These are phyloP conservation scores for Stichopus horrens DNA, from an alignment of 53 echinoderm and acorn worm species.

Conservation along the genomic window DNA sequence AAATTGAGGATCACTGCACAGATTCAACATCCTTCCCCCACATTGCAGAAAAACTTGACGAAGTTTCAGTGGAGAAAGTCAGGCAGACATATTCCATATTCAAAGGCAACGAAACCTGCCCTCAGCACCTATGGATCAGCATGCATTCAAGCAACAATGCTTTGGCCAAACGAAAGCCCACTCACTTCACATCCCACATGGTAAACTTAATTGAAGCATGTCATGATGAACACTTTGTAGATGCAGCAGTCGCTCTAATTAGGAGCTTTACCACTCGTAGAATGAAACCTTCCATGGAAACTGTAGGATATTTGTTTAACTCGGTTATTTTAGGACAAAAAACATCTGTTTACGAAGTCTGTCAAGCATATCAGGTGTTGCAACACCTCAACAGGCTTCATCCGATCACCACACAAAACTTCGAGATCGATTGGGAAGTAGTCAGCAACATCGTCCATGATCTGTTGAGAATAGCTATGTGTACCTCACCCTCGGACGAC, in stretches of 20 bases:
- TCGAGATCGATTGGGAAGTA: conserved; percentile 25
- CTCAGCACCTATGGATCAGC: background rate
- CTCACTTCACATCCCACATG: conserved; percentile 17
- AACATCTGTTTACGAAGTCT: background rate
- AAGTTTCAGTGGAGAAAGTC: background rate
- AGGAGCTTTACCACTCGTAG: background rate
- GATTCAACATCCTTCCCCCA: background rate
- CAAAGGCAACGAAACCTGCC: background rate
- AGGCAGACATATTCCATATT: background rate
- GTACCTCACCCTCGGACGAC: background rate
- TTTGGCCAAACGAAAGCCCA: background rate
- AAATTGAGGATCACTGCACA: background rate
- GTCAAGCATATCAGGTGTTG: conserved; percentile 16
- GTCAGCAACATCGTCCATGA: background rate
- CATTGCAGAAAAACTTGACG: background rate
- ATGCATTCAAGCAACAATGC: no score
- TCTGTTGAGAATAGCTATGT: background rate
- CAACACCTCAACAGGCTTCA: conserved; percentile 11
- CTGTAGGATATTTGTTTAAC: background rate
- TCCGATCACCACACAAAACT: background rate
- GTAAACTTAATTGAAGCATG: conserved; percentile 18
- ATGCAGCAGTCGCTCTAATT: background rate
- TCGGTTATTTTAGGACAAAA: background rate
- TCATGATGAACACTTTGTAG: conserved; percentile 22
- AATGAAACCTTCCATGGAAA: background rate